Conservation (phyloP, 2,888 invertebrate species). For the Stegana nigrithorax region DNA sequence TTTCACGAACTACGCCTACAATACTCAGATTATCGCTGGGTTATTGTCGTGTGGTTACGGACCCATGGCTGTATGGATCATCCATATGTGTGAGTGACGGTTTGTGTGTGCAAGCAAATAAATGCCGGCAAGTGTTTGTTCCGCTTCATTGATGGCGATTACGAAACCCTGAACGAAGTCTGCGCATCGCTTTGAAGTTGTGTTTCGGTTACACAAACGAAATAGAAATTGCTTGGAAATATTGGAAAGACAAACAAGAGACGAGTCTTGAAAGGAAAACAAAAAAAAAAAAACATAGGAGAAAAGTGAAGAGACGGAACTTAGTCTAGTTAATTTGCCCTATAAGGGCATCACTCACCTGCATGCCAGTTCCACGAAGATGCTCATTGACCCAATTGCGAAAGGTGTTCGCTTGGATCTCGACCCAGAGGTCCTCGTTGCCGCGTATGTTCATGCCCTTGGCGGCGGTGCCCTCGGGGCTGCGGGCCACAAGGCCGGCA, state of each 20-base stretch:
- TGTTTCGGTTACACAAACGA: background rate
- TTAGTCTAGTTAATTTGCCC: too few relatives aligned
- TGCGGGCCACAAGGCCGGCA: conserved; percentile 87
- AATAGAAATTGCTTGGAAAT: too few relatives aligned
- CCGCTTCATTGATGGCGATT: background rate
- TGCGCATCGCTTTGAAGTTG: background rate
- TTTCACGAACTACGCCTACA: too few relatives aligned
- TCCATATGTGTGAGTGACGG: too few relatives aligned
- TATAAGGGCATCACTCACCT: conserved; percentile 73
- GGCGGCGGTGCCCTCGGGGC: conserved; percentile 94
- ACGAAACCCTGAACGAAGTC: background rate
- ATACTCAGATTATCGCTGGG: too few relatives aligned
- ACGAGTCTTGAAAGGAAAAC: too few relatives aligned
- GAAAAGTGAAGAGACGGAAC: too few relatives aligned
- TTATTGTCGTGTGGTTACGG: too few relatives aligned
- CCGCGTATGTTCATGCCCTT: conserved; percentile 96
- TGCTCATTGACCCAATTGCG: conserved; percentile 98
- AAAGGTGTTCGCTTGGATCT: conserved; percentile 95
- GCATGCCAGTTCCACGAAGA: conserved; percentile 77
- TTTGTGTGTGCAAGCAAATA: too few relatives aligned
- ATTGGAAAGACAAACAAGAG: too few relatives aligned
- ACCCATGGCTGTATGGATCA: too few relatives aligned
- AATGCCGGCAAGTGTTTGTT: background rate
- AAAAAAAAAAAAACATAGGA: too few relatives aligned
- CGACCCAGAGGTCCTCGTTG: conserved; percentile 95